phyloP scores from a whole-genome alignment of 2,797 vertebrate genomes.

The Urosaurus nigricauda region DNA sequence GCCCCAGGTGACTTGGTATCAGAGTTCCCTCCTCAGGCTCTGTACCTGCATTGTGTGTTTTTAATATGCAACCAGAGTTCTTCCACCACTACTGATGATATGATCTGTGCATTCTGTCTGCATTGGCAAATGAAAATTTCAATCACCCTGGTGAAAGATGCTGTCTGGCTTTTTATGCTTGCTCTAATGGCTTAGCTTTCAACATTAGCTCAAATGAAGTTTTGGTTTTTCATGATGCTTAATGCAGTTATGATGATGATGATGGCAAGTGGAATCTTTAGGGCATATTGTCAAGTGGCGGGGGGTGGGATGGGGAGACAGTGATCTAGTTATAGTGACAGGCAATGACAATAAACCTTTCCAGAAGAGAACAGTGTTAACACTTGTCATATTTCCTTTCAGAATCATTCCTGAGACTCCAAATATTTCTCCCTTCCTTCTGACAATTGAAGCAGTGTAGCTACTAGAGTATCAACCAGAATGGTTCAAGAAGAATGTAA shows the following conservation, averaged over 20 bases:
- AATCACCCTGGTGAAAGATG: not conserved
- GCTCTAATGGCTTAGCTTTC: slow-evolving; percentile 11
- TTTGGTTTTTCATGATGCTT: slow-evolving; percentile 18
- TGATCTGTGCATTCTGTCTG: not conserved
- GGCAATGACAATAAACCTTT: slow-evolving; percentile 28
- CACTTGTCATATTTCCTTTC: slow-evolving; percentile 18
- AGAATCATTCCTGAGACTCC: not conserved
- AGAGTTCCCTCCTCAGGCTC: not conserved
- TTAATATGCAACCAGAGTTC: not conserved
- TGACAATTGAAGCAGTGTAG: not conserved
- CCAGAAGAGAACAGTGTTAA: slow-evolving; percentile 13
- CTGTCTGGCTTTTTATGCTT: slow-evolving; percentile 18
- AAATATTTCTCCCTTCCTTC: not conserved
- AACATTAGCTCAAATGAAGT: slow-evolving; percentile 3
- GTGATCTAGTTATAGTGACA: slow-evolving; percentile 28
- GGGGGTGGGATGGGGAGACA: not conserved
- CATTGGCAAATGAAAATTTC: slow-evolving; percentile 26
- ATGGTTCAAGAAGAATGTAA: not conserved
- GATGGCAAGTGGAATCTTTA: slow-evolving; percentile 25
- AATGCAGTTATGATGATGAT: slow-evolving; percentile 10
- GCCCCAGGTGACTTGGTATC: not conserved
- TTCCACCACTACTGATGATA: not conserved
- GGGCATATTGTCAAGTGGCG: not conserved
- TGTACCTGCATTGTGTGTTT: not conserved
- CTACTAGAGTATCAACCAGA: not conserved